These are phyloP conservation scores for Drosophila lini DNA, from an alignment of 1,140 invertebrate species.

Conservation along the genomic window DNA sequence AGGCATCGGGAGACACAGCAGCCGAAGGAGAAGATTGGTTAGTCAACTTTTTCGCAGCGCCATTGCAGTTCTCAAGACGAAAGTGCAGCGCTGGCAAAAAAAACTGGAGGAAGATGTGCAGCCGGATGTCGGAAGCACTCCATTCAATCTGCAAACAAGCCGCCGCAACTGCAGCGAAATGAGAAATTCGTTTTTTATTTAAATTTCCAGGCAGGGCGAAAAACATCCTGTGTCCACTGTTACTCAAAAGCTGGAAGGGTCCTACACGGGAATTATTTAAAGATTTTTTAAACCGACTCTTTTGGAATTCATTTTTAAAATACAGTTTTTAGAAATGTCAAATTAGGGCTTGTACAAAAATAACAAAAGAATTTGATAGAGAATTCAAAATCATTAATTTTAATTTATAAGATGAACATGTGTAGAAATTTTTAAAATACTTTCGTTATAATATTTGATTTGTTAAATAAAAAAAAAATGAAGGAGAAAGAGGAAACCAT, in stretches of 20 bases:
- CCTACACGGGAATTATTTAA: neutral
- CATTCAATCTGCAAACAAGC: slow-evolving; percentile 80
- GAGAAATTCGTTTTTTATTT: slow-evolving; percentile 80
- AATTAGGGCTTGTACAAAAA: neutral
- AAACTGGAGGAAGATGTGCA: slow-evolving; percentile 9
- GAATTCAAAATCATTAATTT: too few species aligned
- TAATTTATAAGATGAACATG: too few species aligned
- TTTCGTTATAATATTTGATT: too few species aligned
- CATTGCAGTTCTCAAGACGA: slow-evolving; percentile 69
- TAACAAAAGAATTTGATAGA: too few species aligned
- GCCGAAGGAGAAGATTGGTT: slow-evolving; percentile 28
- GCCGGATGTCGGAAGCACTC: slow-evolving; percentile 79
- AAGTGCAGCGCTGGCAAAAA: slow-evolving; percentile 68
- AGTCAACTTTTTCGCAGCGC: slow-evolving; percentile 52
- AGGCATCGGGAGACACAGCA: slow-evolving; percentile 26
- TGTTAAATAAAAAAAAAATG: too few species aligned
- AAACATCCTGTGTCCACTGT: slow-evolving; percentile 51
- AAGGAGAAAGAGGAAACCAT: too few species aligned
- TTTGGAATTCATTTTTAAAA: neutral
- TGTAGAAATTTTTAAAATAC: too few species aligned
- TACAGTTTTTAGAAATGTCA: neutral
- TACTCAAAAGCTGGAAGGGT: neutral
- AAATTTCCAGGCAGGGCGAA: slow-evolving; percentile 61
- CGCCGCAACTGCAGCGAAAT: slow-evolving; percentile 51
- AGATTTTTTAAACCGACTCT: neutral